A percentile compares a stretch with the other conserved stretches of the same genome.
Conservation (phyloP, 2,888 invertebrate species). For the Drepanosiphum platanoidis region DNA sequence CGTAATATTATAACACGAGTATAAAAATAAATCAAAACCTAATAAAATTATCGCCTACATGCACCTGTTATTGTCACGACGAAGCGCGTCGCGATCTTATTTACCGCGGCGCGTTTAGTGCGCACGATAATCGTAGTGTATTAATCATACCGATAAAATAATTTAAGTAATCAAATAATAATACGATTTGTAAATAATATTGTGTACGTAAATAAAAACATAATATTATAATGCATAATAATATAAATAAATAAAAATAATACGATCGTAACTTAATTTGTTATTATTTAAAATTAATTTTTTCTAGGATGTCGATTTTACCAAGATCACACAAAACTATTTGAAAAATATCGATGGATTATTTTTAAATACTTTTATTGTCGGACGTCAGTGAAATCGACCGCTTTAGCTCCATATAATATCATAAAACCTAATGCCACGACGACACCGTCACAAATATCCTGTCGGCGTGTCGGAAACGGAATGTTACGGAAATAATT, state of each 20-base stretch:
- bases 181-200: neutral
- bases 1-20: no score
- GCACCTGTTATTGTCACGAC: slow-evolving; percentile 20
- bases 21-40: neutral
- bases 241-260: neutral
- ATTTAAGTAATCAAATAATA: no score
- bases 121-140: no score
- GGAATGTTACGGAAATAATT: neutral
- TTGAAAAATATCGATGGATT: slow-evolving; percentile 38
- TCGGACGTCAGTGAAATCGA: slow-evolving; percentile 61
- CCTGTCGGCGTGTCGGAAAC: neutral
- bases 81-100: slow-evolving; percentile 31
- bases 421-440: neutral
- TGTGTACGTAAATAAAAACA: neutral
- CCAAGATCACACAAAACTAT: slow-evolving; percentile 58
- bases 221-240: neutral
- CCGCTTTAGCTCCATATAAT: neutral
- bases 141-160: no score
- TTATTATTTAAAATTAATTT: neutral
- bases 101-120: no score
- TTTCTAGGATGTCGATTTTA: slow-evolving; percentile 46
- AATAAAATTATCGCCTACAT: neutral
- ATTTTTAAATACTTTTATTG: slow-evolving; percentile 49
- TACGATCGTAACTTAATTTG: neutral
- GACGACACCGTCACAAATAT: neutral